phyloP scores from a whole-genome alignment of 1,140 invertebrate species.

The Lepidotrigona ventralis region DNA sequence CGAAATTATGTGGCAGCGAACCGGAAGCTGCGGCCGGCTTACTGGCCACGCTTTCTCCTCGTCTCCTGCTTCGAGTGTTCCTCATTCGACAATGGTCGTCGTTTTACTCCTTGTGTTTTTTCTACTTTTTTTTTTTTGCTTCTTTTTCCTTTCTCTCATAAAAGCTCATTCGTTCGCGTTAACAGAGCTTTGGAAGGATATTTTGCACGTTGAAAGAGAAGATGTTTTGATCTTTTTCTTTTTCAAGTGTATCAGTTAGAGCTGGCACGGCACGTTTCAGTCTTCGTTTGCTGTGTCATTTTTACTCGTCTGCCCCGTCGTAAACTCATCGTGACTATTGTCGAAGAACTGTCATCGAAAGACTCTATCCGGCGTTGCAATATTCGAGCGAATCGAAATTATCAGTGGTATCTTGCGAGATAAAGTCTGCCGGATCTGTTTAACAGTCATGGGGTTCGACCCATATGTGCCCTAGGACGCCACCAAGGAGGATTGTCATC shows the following conservation, averaged over 20 bases:
- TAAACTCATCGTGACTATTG: neutral
- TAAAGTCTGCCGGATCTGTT: slow-evolving; percentile 53
- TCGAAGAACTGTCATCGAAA: neutral
- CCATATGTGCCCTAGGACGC: slow-evolving; percentile 69
- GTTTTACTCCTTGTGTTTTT: neutral
- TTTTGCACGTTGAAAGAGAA: no score
- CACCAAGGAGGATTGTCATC: slow-evolving; percentile 76
- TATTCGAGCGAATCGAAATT: slow-evolving; percentile 16
- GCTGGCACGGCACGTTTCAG: neutral
- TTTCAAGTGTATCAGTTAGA: no score
- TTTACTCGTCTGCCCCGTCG: neutral
- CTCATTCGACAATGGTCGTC: slow-evolving; percentile 50
- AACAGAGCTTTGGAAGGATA: no score
- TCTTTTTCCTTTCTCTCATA: neutral
- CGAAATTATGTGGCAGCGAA: slow-evolving; percentile 71
- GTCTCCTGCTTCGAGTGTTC: slow-evolving; percentile 47
- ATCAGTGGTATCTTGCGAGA: slow-evolving; percentile 5
- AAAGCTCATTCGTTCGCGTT: neutral
- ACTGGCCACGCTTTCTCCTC: slow-evolving; percentile 39
- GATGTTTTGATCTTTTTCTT: no score
- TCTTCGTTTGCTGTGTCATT: neutral
- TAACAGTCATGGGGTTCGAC: slow-evolving; percentile 63
- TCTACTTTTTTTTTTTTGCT: no score
- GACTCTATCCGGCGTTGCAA: neutral
- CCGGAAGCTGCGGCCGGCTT: slow-evolving; percentile 68